Evolutionary conservation across 2,888 invertebrate species (phyloP).

Genomic region (Eueremaeus valkanovi): DNA sequence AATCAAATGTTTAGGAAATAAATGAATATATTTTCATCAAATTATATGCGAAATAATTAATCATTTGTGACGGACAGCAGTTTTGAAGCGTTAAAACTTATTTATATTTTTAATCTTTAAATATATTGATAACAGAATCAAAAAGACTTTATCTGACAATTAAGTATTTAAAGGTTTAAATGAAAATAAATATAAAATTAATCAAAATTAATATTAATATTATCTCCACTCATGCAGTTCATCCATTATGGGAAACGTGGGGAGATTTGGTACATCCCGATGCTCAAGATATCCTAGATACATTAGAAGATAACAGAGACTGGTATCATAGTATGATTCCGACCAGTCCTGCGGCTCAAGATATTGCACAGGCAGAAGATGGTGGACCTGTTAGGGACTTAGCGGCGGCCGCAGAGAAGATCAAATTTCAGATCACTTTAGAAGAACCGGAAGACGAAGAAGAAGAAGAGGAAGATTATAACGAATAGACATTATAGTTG

Average conservation of each 20-base stretch:
- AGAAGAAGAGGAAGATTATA: constrained; percentile 35
- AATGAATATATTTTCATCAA: no score
- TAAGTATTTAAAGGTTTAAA: no score
- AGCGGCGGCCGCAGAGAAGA: constrained; percentile 56
- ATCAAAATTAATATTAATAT: not conserved
- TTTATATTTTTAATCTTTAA: no score
- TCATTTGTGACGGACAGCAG: no score
- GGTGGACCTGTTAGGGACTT: constrained; percentile 55
- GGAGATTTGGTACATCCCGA: constrained; percentile 98
- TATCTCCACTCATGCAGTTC: constrained; percentile 56
- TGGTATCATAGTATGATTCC: constrained; percentile 75
- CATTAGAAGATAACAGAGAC: constrained; percentile 95
- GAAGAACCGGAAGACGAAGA: constrained; percentile 69
- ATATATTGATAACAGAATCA: no score
- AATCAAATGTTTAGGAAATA: no score
- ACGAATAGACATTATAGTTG: not conserved
- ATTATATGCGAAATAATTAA: no score
- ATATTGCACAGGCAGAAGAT: constrained; percentile 52
- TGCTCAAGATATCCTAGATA: constrained; percentile 95
- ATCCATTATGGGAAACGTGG: constrained; percentile 99
- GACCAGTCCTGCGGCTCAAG: constrained; percentile 45
- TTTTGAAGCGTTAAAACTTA: no score
- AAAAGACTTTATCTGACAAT: no score
- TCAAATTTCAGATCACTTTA: constrained; percentile 63
- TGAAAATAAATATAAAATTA: no score